Evolutionary conservation across 2,888 invertebrate species (phyloP).

Genomic region (Chaitophorus viminalis): DNA sequence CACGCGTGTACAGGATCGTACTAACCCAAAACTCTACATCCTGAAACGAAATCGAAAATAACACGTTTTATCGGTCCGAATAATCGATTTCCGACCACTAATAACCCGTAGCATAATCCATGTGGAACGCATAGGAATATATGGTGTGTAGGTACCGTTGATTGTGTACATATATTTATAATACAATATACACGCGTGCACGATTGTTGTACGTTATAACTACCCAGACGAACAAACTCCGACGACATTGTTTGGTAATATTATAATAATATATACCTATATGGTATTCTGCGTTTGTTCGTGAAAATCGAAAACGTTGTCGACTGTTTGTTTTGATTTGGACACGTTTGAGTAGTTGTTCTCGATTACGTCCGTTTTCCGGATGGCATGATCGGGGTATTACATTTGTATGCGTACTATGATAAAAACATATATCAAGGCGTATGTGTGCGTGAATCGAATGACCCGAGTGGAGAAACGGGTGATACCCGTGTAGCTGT

Average conservation of each 20-base stretch:
- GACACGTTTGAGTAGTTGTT: background rate
- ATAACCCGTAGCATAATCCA: background rate
- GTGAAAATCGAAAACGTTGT: background rate
- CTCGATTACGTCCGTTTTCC: background rate
- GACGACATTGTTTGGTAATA: too few species aligned
- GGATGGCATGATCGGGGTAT: background rate
- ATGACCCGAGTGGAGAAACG: too few species aligned
- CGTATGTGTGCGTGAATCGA: too few species aligned
- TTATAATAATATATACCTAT: too few species aligned
- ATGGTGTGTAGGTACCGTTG: background rate
- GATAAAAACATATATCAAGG: too few species aligned
- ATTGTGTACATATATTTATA: too few species aligned
- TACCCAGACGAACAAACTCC: too few species aligned
- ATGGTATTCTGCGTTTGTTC: too few species aligned
- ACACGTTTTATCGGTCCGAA: background rate
- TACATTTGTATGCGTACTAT: background rate
- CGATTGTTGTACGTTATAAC: too few species aligned
- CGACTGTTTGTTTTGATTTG: background rate
- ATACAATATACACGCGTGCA: too few species aligned
- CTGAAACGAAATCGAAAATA: background rate
- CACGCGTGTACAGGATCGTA: background rate
- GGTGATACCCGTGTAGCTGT: too few species aligned
- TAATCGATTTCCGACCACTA: background rate
- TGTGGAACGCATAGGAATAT: background rate
- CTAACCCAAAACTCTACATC: too few species aligned